A percentile compares a stretch with the other conserved stretches of the same genome.
Evolutionary conservation across 1,140 invertebrate species (phyloP).

Genomic region (Steinernema feltiae): DNA sequence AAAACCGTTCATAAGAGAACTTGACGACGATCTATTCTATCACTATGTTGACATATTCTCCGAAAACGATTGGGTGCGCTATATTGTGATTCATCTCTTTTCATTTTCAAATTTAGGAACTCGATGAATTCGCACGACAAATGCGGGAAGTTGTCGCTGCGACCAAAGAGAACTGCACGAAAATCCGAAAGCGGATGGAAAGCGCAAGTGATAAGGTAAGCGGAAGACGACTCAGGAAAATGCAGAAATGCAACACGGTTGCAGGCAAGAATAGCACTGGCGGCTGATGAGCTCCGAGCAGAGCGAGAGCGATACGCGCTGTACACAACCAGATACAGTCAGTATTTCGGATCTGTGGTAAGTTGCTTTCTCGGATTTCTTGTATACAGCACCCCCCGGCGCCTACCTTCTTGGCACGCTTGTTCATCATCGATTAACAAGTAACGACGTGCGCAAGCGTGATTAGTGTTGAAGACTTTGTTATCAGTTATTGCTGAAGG

Average conservation of each 20-base stretch:
- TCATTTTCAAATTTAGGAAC: not conserved
- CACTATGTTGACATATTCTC: not conserved
- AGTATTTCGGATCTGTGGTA: not conserved
- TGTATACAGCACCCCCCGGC: not conserved
- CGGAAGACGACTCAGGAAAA: not conserved
- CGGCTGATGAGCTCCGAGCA: not conserved
- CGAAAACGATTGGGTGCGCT: not conserved
- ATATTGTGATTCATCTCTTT: not conserved
- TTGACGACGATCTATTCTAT: not conserved
- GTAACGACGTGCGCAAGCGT: constrained; percentile 5
- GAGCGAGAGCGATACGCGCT: not conserved
- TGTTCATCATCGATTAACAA: not conserved
- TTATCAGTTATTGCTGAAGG: constrained; percentile 10
- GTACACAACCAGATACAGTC: not conserved
- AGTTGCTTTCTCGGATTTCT: not conserved
- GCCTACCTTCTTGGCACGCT: not conserved
- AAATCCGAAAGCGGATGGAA: not conserved
- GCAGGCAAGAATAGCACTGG: not conserved
- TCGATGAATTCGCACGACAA: not conserved
- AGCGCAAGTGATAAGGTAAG: not conserved
- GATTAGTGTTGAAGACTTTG: not conserved
- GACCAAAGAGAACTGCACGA: not conserved
- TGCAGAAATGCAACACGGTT: not conserved
- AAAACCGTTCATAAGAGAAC: not conserved
- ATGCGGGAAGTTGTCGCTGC: not conserved